Conservation (phyloP, 2,113 vertebrate genomes). For the Myxocyprinus asiaticus region DNA sequence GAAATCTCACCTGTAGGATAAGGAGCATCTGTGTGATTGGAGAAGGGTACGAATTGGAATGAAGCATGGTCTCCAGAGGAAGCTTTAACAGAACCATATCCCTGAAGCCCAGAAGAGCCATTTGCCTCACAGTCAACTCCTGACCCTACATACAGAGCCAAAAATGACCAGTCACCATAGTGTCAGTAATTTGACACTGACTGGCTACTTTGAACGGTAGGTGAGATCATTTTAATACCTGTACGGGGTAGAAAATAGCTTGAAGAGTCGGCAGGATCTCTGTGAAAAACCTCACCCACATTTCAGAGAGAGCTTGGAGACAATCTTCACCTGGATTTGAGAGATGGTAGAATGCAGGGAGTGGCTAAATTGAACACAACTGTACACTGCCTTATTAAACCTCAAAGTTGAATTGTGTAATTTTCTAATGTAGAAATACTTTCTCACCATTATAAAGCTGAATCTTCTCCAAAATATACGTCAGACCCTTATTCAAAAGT, state of each 20-base stretch:
- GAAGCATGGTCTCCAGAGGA: conserved; percentile 79
- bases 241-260: conserved; percentile 94
- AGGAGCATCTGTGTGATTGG: conserved; percentile 84
- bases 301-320: conserved; percentile 81
- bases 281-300: conserved; percentile 91
- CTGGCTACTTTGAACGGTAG: conserved; percentile 15
- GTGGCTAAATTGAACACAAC: conserved; percentile 5
- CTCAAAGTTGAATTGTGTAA: too few species aligned
- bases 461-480: conserved; percentile 86
- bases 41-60: too few species aligned
- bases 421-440: too few species aligned
- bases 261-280: conserved; percentile 93
- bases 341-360: conserved; percentile 3
- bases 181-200: not conserved
- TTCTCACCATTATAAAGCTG: conserved; percentile 82
- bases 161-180: conserved; percentile 28
- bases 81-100: conserved; percentile 89
- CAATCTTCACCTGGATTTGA: conserved; percentile 77
- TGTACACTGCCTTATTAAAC: conserved; percentile 3
- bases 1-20: conserved; percentile 80
- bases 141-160: conserved; percentile 78
- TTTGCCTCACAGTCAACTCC: conserved; percentile 92
- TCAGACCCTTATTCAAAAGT: conserved; percentile 87
- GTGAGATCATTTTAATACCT: conserved; percentile 73
- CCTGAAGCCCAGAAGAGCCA: conserved; percentile 89